Conservation (phyloP, 2,113 vertebrate genomes). For the Pleuronectes platessa region DNA sequence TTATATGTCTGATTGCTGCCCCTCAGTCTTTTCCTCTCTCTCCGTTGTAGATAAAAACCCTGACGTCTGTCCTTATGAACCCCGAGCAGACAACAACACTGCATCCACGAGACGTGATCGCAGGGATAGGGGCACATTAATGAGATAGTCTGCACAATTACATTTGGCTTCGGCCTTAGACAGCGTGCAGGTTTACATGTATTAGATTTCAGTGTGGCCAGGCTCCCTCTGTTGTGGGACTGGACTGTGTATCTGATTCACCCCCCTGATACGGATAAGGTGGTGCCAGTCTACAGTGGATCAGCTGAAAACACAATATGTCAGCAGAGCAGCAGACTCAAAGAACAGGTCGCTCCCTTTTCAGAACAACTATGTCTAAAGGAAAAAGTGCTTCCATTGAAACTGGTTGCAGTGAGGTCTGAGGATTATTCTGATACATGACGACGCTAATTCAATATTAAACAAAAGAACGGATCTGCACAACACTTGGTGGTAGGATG, state of each 20-base stretch:
- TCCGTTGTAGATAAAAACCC: conserved; percentile 13
- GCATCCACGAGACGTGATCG: neutral
- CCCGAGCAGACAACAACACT: neutral
- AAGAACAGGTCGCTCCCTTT: neutral
- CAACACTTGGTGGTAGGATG: too few relatives aligned
- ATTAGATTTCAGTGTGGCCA: conserved; percentile 26
- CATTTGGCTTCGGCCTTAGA: neutral
- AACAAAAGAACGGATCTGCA: too few relatives aligned
- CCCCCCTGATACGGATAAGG: conserved; percentile 24
- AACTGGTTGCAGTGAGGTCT: neutral
- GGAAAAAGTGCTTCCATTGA: neutral
- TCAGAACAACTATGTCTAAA: neutral
- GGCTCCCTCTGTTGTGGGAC: neutral
- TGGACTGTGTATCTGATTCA: conserved; percentile 8
- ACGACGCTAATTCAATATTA: too few relatives aligned
- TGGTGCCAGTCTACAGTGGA: neutral
- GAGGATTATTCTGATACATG: neutral
- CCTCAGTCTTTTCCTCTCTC: neutral
- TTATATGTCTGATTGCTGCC: neutral
- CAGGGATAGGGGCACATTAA: neutral
- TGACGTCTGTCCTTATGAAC: neutral
- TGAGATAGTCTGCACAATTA: conserved; percentile 18
- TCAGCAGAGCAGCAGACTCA: too few relatives aligned
- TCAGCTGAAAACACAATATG: too few relatives aligned
- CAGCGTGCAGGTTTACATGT: neutral